Conservation (phyloP, 2,888 invertebrate genomes). For the Coenonympha glycerion region DNA sequence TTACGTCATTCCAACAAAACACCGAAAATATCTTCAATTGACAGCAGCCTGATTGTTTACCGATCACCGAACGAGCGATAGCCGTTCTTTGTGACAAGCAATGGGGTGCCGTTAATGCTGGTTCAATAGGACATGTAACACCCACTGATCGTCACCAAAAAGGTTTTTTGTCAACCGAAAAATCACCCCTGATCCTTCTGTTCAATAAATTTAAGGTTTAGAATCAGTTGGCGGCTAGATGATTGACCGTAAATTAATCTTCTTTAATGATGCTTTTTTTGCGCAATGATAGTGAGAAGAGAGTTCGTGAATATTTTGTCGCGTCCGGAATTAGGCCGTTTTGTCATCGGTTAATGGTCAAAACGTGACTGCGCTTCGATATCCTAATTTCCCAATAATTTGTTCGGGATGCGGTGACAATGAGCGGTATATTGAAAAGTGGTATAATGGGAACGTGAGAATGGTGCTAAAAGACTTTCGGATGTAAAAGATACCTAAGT, state of each 20-base stretch:
- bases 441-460: slow-evolving; percentile 23
- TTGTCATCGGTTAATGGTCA: slow-evolving; percentile 72
- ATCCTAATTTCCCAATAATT: slow-evolving; percentile 65
- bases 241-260: slow-evolving; percentile 28
- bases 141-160: slow-evolving; percentile 38
- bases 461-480: neutral
- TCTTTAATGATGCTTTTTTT: slow-evolving; percentile 54
- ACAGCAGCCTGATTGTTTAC: slow-evolving; percentile 54
- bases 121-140: slow-evolving; percentile 59
- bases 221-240: slow-evolving; percentile 10
- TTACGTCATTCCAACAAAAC: slow-evolving; percentile 31
- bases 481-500: slow-evolving; percentile 1
- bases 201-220: slow-evolving; percentile 11
- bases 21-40: slow-evolving; percentile 48
- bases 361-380: slow-evolving; percentile 68
- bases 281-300: slow-evolving; percentile 68
- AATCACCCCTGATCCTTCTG: neutral
- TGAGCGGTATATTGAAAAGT: slow-evolving; percentile 50
- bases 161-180: slow-evolving; percentile 27
- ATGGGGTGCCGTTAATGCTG: slow-evolving; percentile 68
- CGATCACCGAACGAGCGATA: slow-evolving; percentile 65
- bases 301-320: slow-evolving; percentile 69
- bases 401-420: slow-evolving; percentile 63
- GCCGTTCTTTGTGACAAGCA: slow-evolving; percentile 62
- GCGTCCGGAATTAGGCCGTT: slow-evolving; percentile 69